Conservation (phyloP, 2,888 invertebrate genomes). For the Diaphora mendica region DNA sequence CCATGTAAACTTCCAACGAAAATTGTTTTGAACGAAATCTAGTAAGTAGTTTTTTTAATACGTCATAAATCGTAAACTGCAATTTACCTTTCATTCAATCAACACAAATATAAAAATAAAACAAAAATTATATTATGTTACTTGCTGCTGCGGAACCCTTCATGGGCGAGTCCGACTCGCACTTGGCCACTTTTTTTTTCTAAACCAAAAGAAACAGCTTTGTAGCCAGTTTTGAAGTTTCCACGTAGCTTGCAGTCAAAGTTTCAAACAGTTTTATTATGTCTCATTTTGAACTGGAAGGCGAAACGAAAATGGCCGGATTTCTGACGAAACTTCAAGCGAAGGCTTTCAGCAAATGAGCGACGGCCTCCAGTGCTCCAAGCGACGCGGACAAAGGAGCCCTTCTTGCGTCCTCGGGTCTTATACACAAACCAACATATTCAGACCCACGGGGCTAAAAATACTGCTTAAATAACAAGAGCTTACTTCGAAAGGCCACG, state of each 20-base stretch:
- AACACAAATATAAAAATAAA: too few relatives aligned
- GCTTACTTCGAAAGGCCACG: conserved; percentile 44
- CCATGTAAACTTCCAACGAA: too few relatives aligned
- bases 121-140: too few relatives aligned
- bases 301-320: conserved; percentile 68
- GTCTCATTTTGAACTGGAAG: conserved; percentile 59
- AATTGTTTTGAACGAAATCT: too few relatives aligned
- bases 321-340: conserved; percentile 72
- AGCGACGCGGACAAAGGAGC: conserved; percentile 68
- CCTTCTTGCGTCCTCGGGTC: conserved; percentile 63
- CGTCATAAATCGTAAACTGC: too few relatives aligned
- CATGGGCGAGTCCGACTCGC: too few relatives aligned
- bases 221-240: neutral
- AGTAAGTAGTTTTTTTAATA: too few relatives aligned
- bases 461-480: conserved; percentile 54
- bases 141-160: too few relatives aligned
- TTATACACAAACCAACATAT: conserved; percentile 39
- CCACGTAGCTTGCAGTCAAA: neutral
- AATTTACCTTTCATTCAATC: too few relatives aligned
- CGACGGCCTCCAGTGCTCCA: conserved; percentile 64
- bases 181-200: too few relatives aligned
- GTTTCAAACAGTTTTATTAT: conserved; percentile 17
- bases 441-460: conserved; percentile 33
- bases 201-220: neutral
- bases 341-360: conserved; percentile 80